Conservation (phyloP, 2,797 vertebrate genomes). For the Anas capensis region DNA sequence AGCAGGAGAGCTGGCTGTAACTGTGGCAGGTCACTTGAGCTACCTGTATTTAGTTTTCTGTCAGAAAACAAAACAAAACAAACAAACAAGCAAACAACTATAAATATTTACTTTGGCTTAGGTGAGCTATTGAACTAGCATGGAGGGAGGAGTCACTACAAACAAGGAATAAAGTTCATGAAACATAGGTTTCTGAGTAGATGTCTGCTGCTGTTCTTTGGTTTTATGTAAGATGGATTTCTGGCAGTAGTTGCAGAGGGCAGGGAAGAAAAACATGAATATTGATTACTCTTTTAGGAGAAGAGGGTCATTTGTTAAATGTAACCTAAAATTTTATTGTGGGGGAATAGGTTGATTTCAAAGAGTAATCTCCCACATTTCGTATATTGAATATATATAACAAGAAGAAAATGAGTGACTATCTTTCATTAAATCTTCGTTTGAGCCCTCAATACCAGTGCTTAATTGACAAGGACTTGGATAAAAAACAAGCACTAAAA, state of each 20-base stretch:
- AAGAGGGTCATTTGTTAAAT: constrained; percentile 30
- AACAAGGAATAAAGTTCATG: neutral
- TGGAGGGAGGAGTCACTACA: accelerated
- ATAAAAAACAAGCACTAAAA: constrained; percentile 2
- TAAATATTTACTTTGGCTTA: neutral
- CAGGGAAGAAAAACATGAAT: neutral
- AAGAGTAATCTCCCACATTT: neutral
- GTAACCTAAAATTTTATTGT: constrained; percentile 12
- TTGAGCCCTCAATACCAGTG: neutral
- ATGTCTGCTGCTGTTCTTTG: neutral
- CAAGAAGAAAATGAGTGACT: neutral
- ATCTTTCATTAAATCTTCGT: neutral
- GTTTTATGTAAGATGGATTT: neutral
- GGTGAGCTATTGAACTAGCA: neutral
- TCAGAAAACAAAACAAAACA: neutral
- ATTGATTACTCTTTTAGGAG: constrained; percentile 25
- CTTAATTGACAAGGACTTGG: neutral
- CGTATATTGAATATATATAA: too few species aligned
- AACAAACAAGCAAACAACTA: too few species aligned
- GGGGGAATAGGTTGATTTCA: constrained; percentile 41
- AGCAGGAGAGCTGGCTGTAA: neutral
- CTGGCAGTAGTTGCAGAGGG: neutral
- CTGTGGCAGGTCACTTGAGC: neutral
- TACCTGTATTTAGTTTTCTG: neutral
- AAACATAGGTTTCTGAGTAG: neutral